Evolutionary conservation across 2,888 invertebrate genomes (phyloP).

Genomic region (Rhagium mordax): DNA sequence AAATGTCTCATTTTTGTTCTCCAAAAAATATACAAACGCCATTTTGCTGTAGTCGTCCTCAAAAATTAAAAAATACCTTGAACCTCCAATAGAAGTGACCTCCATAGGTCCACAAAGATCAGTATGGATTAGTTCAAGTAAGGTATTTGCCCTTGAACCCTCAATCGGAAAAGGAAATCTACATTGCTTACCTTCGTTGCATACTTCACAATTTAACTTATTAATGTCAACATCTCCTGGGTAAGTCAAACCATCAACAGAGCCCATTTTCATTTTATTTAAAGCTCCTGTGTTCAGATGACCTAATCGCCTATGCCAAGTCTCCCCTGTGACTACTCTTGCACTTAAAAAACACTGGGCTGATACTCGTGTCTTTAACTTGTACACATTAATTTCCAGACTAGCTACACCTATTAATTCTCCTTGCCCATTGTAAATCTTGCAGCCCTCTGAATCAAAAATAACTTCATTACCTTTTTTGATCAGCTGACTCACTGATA

Average conservation of each 20-base stretch:
- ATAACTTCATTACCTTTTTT: not conserved
- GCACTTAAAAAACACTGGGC: not conserved
- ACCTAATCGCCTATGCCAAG: not conserved
- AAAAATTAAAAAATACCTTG: not conserved
- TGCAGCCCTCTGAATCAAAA: not conserved
- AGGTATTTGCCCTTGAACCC: not conserved
- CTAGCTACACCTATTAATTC: not conserved
- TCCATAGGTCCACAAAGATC: constrained; percentile 18
- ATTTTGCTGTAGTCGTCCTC: constrained; percentile 15
- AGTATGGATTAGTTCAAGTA: constrained; percentile 6
- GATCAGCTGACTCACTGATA: not conserved
- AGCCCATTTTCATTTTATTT: constrained; percentile 7
- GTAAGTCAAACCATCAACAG: not conserved
- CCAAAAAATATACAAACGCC: not conserved
- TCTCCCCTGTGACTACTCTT: not conserved
- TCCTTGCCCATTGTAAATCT: not conserved
- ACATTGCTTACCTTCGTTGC: constrained; percentile 3
- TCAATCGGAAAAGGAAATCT: constrained; percentile 1
- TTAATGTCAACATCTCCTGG: not conserved
- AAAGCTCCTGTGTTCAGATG: not conserved
- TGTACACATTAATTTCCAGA: not conserved
- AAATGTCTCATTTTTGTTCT: not conserved
- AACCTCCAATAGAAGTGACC: constrained; percentile 1
- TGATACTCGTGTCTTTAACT: not conserved
- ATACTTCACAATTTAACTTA: constrained; percentile 11